Evolutionary conservation across 1,140 invertebrate species (phyloP), one percentile per base, ranked within the genome.

Genomic region (Drosophila arizonae): DNA sequence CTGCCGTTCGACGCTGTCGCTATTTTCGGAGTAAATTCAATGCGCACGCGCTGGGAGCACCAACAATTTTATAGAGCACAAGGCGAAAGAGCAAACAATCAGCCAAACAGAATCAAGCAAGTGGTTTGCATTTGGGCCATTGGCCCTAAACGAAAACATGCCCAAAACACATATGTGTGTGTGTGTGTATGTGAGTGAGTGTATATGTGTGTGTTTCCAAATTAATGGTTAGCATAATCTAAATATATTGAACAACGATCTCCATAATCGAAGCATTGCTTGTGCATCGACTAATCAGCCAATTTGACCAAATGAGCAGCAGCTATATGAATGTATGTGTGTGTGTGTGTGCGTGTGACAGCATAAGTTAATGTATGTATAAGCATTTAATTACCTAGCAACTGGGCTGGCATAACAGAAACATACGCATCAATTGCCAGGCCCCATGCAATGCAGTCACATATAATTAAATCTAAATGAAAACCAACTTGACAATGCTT

Each of bases 81-180:
- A 46, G n/a, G 17, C 24, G 26, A 51, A 54, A 64, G 65, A 66
- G 65, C 62, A 46, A 46, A 46, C 43, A 46, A n/a, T 56, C 65
- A 64, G 28, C 57, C 30, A 77, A 77, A 76, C 54, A 77, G 82
- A 87, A 87, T 87, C 82, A 87, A 88, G 82, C 82, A 87, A 87
- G 82, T 87, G 82, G 82, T 87, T 87, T 85, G 68, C 57, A 56
- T 76, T 58, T 63, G 54, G 58, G 68, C 63, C 72, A 75, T 58
- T 78, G 57, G 72, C 36, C 76, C 62, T 60, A 68, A 52, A 57
- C 66, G 4, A 56, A 81, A 45, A 64, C 74, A 78, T 67, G 69
- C 58, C 13, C 10, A 45, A 45, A 70, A 45, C 6, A 15, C 0
- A 9, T 46, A 15, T 3, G 43, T 46, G 43, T 21, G 43, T 8